These are phyloP conservation scores for Hyposoter didymator DNA, from an alignment of 2,888 invertebrate genomes.

Conservation along the genomic window DNA sequence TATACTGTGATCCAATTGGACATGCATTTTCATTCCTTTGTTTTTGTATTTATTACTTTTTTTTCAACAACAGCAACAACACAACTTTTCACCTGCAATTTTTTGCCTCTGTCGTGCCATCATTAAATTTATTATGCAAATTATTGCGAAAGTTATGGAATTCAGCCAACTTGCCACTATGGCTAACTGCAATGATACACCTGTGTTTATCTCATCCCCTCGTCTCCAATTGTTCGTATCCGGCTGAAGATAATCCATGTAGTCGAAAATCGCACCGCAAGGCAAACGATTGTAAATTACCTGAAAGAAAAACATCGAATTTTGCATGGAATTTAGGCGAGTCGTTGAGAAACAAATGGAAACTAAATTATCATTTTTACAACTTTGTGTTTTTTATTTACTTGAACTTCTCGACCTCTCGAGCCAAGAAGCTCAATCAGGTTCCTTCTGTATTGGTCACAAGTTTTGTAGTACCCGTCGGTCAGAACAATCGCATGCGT, in stretches of 20 bases:
- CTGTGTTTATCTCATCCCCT: constrained; percentile 90
- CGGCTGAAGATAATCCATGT: constrained; percentile 93
- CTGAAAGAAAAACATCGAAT: constrained; percentile 67
- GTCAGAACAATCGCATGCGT: constrained; percentile 89
- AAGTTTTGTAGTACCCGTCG: constrained; percentile 91
- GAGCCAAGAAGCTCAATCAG: constrained; percentile 85
- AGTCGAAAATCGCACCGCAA: constrained; percentile 92
- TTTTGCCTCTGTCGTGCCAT: constrained; percentile 83
- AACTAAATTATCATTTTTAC: no score
- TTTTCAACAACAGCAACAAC: constrained; percentile 72
- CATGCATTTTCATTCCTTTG: background rate
- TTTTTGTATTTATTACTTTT: background rate
- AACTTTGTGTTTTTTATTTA: constrained; percentile 37
- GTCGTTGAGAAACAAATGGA: no score
- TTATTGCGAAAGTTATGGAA: constrained; percentile 86
- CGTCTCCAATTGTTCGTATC: constrained; percentile 88
- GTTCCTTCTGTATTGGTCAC: constrained; percentile 89
- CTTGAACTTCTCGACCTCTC: constrained; percentile 76
- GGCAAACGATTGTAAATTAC: constrained; percentile 88
- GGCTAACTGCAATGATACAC: constrained; percentile 88
- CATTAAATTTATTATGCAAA: constrained; percentile 85
- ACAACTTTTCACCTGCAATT: constrained; percentile 72
- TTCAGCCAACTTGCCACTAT: constrained; percentile 88
- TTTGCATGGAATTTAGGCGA: no score
- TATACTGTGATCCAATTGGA: constrained; percentile 65